Base-by-base conservation (phyloP, 2,888 invertebrate genomes). In the Aphodius granarius region DNA sequence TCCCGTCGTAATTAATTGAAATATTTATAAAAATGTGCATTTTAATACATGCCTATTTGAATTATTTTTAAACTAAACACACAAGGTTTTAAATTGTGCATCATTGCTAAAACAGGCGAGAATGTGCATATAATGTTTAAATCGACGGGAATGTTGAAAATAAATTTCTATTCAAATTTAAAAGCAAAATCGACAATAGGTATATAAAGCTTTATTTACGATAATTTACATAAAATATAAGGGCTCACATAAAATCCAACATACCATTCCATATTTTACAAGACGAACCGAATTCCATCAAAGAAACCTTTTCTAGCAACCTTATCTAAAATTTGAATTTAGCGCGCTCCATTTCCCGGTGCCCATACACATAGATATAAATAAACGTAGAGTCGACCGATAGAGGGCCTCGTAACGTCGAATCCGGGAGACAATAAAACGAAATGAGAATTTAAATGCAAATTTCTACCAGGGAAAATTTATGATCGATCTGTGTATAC, bases 371-470 rank as follows among this genome's bases (percentile, higher is more conserved):
- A n/a, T n/a, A n/a, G 68, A 21, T 20, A 20, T n/a, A 68, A 21
- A 20, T 68, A 68, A 43, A 43, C 43, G 9, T 43, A 43, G 43
- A 43, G 43, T 43, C 68, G 20, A 18, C 66, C 68, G 68, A 19
- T 20, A n/a, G 68, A 20, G 21, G 68, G 68, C n/a, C 19, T 20
- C 20, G 68, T 6, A 20, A 43, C 43, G 43, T 66, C 18, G 66
- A 20, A 19, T 3, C 68, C 13, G 68, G n/a, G 21, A 68, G 20
- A 68, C 68, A 68, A 68, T 68, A 68, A 68, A 68, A 20, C 21
- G 68, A 68, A 68, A 68, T 68, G 68, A 22, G 21, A 16, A 68
- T 68, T 68, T 68, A 68, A 68, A 68, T 68, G 68, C 21, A 68
- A 68, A 68, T 68, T 68, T 20, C 21, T 18, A 22, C 3, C 20